A percentile compares a stretch with the other conserved stretches of the same genome.
These are phyloP conservation scores for Disparrhopalites patrizii DNA, from an alignment of 2,888 invertebrate species.

Conservation along the genomic window DNA sequence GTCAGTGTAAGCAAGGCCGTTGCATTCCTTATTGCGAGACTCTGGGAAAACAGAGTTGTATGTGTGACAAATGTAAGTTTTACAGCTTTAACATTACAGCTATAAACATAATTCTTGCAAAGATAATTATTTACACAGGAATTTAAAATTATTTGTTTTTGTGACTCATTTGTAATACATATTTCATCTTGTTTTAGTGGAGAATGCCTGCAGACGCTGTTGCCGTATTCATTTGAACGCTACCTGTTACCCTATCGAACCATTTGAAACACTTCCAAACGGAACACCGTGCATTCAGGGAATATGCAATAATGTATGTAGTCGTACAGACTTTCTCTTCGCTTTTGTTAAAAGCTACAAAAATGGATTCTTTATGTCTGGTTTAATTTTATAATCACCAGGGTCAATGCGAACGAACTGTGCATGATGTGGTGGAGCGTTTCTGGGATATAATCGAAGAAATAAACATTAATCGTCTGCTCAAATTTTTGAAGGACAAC, in stretches of 20 bases:
- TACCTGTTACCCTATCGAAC: constrained; percentile 85
- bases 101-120: background rate
- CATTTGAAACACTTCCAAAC: constrained; percentile 81
- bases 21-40: constrained; percentile 95
- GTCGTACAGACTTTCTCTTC: background rate
- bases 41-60: constrained; percentile 86
- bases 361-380: background rate
- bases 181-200: constrained; percentile 61
- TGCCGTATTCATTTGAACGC: constrained; percentile 87
- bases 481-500: constrained; percentile 84
- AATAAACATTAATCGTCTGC: constrained; percentile 87
- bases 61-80: constrained; percentile 83
- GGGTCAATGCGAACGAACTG: constrained; percentile 91
- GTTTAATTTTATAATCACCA: constrained; percentile 54
- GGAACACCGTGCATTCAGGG: constrained; percentile 96
- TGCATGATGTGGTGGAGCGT: constrained; percentile 90
- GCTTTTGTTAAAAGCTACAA: constrained; percentile 14
- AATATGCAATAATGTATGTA: constrained; percentile 80
- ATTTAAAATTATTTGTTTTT: background rate
- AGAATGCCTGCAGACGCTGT: constrained; percentile 88
- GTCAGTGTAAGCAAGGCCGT: constrained; percentile 82
- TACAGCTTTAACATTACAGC: background rate
- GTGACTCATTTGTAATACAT: no score
- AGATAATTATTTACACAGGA: background rate
- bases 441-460: constrained; percentile 98